A percentile compares a stretch with the other conserved stretches of the same genome.
Conservation (phyloP, 2,888 invertebrate genomes). For the Acanthoscelides obtectus region DNA sequence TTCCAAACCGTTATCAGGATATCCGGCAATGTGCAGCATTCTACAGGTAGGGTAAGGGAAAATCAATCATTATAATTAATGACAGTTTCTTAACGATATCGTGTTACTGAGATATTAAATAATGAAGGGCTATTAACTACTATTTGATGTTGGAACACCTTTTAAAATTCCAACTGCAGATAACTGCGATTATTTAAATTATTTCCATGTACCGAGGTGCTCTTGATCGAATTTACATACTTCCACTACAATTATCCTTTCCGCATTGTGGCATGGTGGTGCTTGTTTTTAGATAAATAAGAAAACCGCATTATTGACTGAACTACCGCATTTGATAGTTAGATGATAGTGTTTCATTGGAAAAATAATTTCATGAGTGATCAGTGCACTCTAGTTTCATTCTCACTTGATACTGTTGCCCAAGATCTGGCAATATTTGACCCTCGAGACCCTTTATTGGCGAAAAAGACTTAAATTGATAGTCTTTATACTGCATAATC, state of each 20-base stretch:
- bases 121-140: neutral
- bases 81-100: neutral
- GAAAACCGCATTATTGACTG: neutral
- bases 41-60: neutral
- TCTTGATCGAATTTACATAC: neutral
- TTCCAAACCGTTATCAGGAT: neutral
- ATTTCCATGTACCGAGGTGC: neutral
- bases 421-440: too few species aligned
- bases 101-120: neutral
- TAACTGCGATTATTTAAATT: neutral
- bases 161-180: neutral
- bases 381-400: too few species aligned
- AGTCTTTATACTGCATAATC: too few species aligned
- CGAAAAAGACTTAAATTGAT: too few species aligned
- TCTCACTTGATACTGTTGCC: too few species aligned
- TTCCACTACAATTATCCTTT: neutral
- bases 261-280: neutral
- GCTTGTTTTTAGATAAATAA: neutral
- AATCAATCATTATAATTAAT: neutral
- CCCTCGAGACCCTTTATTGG: too few species aligned
- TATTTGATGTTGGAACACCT: neutral
- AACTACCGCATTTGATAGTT: too few species aligned
- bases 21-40: neutral
- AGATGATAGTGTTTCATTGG: too few species aligned
- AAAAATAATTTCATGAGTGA: too few species aligned